Evolutionary conservation across 2,797 vertebrate species (phyloP).

Genomic region (Paguma larvata): DNA sequence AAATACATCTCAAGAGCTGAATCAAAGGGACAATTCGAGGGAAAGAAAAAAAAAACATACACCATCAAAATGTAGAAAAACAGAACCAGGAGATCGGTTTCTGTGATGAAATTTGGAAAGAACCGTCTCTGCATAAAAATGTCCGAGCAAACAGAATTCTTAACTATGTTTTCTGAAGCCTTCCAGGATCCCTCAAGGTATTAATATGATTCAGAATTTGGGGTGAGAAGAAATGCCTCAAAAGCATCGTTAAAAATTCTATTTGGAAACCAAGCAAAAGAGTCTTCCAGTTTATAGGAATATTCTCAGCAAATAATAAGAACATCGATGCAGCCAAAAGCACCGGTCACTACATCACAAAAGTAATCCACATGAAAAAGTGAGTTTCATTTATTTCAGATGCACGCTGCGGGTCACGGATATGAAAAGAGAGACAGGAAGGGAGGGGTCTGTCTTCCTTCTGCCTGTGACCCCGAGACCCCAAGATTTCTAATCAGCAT

Average conservation of each 20-base stretch:
- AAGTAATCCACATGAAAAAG: background rate
- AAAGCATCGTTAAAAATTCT: background rate
- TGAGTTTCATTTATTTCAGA: fast-evolving
- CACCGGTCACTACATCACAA: fast-evolving
- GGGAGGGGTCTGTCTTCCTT: background rate
- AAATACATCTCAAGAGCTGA: background rate
- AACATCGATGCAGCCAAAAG: background rate
- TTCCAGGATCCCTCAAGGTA: background rate
- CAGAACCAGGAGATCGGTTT: background rate
- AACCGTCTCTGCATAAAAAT: background rate
- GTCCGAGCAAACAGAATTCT: background rate
- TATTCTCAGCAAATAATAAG: background rate
- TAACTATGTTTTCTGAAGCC: background rate
- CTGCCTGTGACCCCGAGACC: background rate
- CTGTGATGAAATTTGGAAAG: background rate
- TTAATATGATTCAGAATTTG: background rate
- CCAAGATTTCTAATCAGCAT: fast-evolving
- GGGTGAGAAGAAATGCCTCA: background rate
- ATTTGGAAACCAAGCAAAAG: background rate
- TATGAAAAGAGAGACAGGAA: background rate
- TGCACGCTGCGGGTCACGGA: background rate
- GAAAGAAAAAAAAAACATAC: no score
- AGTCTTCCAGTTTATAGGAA: no score
- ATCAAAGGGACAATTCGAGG: background rate
- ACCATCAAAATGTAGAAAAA: background rate